Percentiles rank a stretch among this genome's conserved stretches.
Evolutionary conservation across 2,797 vertebrate species (phyloP).

Genomic region (Poecilia wingei): DNA sequence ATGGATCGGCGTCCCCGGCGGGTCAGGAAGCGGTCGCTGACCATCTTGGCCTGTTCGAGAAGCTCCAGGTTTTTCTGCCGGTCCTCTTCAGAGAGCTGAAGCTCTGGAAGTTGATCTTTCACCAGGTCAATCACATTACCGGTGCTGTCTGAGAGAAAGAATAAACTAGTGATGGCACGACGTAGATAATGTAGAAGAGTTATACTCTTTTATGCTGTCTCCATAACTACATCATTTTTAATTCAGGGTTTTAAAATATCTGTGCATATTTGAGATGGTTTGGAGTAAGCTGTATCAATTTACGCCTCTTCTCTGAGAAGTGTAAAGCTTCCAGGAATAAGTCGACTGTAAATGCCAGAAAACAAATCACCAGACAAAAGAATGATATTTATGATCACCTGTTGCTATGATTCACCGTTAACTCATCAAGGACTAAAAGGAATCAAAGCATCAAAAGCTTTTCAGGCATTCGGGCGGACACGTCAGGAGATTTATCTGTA

Average conservation of each 20-base stretch:
- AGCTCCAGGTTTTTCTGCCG: constrained; percentile 94
- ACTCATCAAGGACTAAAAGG: constrained; percentile 33
- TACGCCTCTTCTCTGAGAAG: constrained; percentile 6
- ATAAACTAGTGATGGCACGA: background rate
- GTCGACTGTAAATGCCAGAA: constrained; percentile 23
- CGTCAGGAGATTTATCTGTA: constrained; percentile 21
- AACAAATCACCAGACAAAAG: constrained; percentile 45
- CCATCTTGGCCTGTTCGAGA: constrained; percentile 94
- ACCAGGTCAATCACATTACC: constrained; percentile 94
- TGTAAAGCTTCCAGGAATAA: constrained; percentile 20
- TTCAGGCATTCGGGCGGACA: constrained; percentile 47
- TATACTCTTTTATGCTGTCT: background rate
- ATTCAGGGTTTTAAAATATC: background rate
- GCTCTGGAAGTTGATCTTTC: constrained; percentile 90
- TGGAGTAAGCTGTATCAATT: constrained; percentile 1
- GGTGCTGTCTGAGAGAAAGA: constrained; percentile 80
- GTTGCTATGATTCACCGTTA: background rate
- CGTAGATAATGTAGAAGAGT: background rate
- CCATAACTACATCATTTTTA: background rate
- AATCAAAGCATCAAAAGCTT: constrained; percentile 47
- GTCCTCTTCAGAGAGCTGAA: constrained; percentile 93
- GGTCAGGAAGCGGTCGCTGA: constrained; percentile 91
- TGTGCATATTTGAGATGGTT: background rate
- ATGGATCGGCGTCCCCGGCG: constrained; percentile 91
- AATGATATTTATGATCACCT: constrained; percentile 19